These are phyloP conservation scores for Ochotona princeps DNA, from an alignment of 2,113 vertebrate genomes.

Conservation along the genomic window DNA sequence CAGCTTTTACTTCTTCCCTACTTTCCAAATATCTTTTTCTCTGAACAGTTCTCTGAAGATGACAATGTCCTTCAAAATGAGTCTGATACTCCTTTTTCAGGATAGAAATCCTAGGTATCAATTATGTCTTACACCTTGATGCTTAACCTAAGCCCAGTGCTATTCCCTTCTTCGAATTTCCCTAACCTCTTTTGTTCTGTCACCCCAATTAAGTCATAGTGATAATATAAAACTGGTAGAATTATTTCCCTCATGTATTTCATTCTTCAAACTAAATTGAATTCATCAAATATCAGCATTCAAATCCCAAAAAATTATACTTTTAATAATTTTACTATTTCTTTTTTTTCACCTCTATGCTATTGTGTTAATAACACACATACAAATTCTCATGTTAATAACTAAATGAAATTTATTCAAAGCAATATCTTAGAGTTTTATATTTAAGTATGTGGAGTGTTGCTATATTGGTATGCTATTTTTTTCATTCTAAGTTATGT, in stretches of 20 bases:
- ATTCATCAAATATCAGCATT: conserved; percentile 3
- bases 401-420: conserved; percentile 85
- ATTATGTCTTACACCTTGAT: neutral
- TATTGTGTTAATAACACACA: conserved; percentile 80
- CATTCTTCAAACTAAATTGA: conserved; percentile 3
- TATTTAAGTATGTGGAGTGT: conserved; percentile 82
- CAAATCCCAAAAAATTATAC: conserved; percentile 40
- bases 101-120: neutral
- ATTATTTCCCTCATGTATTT: conserved; percentile 33
- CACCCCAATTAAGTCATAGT: neutral
- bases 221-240: neutral
- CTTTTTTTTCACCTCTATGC: conserved; percentile 75
- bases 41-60: neutral
- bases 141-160: neutral
- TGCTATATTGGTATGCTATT: conserved; percentile 65
- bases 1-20: neutral
- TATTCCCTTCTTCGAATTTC: neutral
- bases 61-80: neutral
- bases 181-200: neutral
- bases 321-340: conserved; percentile 65
- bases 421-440: conserved; percentile 77
- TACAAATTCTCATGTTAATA: conserved; percentile 70
- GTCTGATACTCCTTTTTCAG: neutral
- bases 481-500: conserved; percentile 66
- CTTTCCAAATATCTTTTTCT: neutral